Base-by-base conservation (phyloP, 2,888 invertebrate species). In the Sesamia inferens region DNA sequence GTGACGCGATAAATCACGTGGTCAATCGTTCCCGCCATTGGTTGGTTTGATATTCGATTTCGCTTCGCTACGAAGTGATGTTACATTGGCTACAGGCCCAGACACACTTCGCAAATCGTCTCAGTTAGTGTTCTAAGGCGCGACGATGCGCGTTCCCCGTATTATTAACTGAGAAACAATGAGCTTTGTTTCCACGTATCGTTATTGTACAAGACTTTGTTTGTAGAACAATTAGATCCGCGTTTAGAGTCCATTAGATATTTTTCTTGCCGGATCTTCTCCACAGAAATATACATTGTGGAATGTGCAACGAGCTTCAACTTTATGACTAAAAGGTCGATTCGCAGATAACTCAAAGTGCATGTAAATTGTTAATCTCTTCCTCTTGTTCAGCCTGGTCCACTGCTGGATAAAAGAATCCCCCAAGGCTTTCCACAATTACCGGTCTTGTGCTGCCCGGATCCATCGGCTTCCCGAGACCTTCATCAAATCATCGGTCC, bases 31-130 rank as follows among this genome's bases (percentile, higher is more conserved):
- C n/a, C n/a, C n/a, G n/a, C n/a, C n/a, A n/a, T n/a, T n/a, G n/a
- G n/a, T n/a, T n/a, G n/a, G n/a, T n/a, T n/a, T n/a, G n/a, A n/a
- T n/a, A n/a, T n/a, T n/a, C n/a, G n/a, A n/a, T n/a, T n/a, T n/a
- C n/a, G n/a, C n/a, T n/a, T n/a, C n/a, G n/a, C n/a, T n/a, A n/a
- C n/a, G n/a, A n/a, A n/a, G n/a, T n/a, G n/a, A n/a, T n/a, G n/a
- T n/a, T n/a, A n/a, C n/a, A n/a, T n/a, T n/a, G n/a, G n/a, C n/a
- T n/a, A n/a, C n/a, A n/a, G n/a, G n/a, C n/a, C n/a, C n/a, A n/a
- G n/a, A n/a, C n/a, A n/a, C 57, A 75, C 75, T 80, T 57, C 75
- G 76, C 80, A 80, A 81, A 77, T 77, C 57, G 74, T 75, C 67
- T 67, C 66, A 66, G 77, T 75, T 77, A 31, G 81, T 80, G 62